Conservation (phyloP, 2,797 vertebrate genomes). For the Mormyrops attenuatus region DNA sequence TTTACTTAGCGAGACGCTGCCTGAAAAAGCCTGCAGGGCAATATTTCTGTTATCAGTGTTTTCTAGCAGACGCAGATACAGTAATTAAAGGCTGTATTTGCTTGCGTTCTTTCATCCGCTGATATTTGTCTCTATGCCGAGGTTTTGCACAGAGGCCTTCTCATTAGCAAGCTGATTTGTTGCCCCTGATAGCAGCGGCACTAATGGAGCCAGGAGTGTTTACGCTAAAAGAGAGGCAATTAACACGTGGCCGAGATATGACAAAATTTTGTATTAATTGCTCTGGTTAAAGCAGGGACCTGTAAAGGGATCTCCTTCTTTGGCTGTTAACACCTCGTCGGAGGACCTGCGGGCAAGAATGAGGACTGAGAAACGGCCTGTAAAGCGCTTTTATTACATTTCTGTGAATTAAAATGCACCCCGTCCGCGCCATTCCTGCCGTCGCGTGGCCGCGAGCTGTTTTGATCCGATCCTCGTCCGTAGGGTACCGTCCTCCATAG, state of each 20-base stretch:
- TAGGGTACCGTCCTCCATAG: background rate
- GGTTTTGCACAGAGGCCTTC: slow-evolving; percentile 52
- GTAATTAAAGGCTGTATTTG: slow-evolving; percentile 70
- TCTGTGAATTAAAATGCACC: background rate
- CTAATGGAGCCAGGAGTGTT: slow-evolving; percentile 35
- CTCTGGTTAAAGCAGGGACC: background rate
- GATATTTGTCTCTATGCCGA: slow-evolving; percentile 58
- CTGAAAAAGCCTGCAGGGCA: slow-evolving; percentile 34
- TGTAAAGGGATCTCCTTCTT: slow-evolving; percentile 1
- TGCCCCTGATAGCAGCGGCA: slow-evolving; percentile 45
- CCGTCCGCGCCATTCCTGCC: background rate
- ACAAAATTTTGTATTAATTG: slow-evolving; percentile 22
- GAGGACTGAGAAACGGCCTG: background rate
- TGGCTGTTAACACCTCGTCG: background rate
- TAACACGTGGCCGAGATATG: slow-evolving; percentile 16
- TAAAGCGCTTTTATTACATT: background rate
- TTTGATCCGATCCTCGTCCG: background rate
- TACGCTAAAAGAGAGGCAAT: slow-evolving; percentile 17
- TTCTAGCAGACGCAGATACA: slow-evolving; percentile 60
- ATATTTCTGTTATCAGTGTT: slow-evolving; percentile 59
- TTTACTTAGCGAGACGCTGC: slow-evolving; percentile 48
- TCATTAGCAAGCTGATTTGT: slow-evolving; percentile 64
- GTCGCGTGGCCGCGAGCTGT: background rate
- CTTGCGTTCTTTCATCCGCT: slow-evolving; percentile 60
- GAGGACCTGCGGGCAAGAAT: background rate